Evolutionary conservation across 2,888 invertebrate species (phyloP), one percentile per base, ranked within the genome.

Genomic region (Caenorhabditis japonica): DNA sequence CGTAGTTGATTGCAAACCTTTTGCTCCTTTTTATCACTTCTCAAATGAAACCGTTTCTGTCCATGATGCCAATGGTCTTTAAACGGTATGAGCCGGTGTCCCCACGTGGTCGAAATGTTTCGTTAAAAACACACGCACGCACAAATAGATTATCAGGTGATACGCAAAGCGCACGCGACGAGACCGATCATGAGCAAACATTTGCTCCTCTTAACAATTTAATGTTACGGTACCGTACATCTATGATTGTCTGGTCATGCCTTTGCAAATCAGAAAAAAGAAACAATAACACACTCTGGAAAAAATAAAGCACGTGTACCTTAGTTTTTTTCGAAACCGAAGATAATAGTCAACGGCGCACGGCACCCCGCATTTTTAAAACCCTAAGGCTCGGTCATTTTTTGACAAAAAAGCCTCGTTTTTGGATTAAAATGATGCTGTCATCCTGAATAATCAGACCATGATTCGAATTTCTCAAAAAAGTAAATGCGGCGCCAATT

Each of bases 101-200:
- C 53, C 55, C 64, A 64, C 64, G 64, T 64, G 64, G 47, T 52
- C 38, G 52, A 44, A 36, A 39, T 43, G 38, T 19, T 33, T 10
- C 34, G 49, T 49, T 39, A 27, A 59, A 60, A 49, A 25, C 43
- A 47, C 47, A 47, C 19, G 39, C 39, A 19, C 19, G 15, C 27
- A 38, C 39, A 38, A 62, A 30, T 41, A 41, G 64, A 64, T 55
- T 64, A 56, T 27, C 46, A 34, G 34, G 33, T 64, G 64, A 64
- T 64, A 55, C 34, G 56, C 56, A 56, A 56, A 15, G n/a, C n/a
- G n/a, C n/a, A n/a, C n/a, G 30, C 7, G 10, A 10, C 7, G 30
- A 5, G 30, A 30, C 30, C 49, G 64, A 56, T 64, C 64, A 64
- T 36, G 55, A 56, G 64, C 36, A 64, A 64, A 64, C 49, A 64